phyloP scores from a whole-genome alignment of 1,140 invertebrate genomes.

The Andrena cerasifolii region DNA sequence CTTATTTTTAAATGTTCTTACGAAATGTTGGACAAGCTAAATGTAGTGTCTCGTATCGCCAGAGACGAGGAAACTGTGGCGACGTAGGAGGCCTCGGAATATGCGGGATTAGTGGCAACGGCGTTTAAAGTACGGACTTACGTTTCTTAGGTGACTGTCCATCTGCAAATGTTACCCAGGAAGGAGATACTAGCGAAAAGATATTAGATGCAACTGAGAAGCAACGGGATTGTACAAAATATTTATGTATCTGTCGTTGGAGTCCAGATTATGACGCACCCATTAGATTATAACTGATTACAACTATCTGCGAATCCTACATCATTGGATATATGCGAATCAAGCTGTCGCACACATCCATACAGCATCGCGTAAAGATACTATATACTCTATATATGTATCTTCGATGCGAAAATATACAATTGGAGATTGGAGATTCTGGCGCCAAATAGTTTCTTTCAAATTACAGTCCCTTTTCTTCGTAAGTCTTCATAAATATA shows the following conservation, averaged over 20 bases:
- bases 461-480: no score
- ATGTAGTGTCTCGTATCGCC: conserved; percentile 10
- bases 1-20: conserved; percentile 57
- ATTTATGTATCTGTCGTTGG: background rate
- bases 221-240: background rate
- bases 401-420: no score
- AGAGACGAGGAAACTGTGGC: background rate
- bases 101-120: background rate
- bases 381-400: no score
- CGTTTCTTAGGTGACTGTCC: background rate
- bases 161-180: conserved; percentile 1
- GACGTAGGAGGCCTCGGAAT: background rate
- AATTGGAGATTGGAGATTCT: no score
- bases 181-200: background rate
- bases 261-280: conserved; percentile 7
- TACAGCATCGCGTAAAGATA: no score
- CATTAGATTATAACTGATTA: no score
- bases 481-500: no score
- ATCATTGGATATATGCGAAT: no score
- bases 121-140: conserved; percentile 16
- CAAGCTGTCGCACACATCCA: no score
- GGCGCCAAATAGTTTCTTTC: no score
- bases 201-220: background rate
- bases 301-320: no score
- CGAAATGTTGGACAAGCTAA: conserved; percentile 34